phyloP scores from a whole-genome alignment of 2,888 invertebrate species.

The Ganaspis brasiliensis region DNA sequence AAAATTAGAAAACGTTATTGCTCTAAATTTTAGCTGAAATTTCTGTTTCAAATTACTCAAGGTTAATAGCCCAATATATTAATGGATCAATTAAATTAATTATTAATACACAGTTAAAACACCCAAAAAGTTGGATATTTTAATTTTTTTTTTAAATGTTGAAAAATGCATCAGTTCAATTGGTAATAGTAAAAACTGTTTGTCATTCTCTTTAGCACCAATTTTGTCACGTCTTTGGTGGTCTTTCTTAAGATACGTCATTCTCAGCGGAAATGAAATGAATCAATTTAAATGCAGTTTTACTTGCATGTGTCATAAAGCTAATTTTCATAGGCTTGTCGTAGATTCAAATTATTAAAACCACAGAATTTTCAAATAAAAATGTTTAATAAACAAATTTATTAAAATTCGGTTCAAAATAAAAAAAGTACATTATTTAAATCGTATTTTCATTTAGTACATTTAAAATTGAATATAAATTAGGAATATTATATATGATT shows the following conservation, averaged over 20 bases:
- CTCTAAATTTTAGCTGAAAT: too few relatives aligned
- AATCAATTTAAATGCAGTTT: slow-evolving; percentile 28
- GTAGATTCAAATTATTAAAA: background rate
- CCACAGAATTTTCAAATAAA: background rate
- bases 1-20: too few relatives aligned
- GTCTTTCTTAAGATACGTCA: slow-evolving; percentile 24
- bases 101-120: too few relatives aligned
- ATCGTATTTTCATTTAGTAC: too few relatives aligned
- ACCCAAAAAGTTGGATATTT: too few relatives aligned
- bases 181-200: background rate
- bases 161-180: background rate
- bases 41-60: too few relatives aligned
- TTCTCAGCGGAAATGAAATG: slow-evolving; percentile 6
- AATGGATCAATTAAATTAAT: too few relatives aligned
- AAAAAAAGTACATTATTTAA: too few relatives aligned
- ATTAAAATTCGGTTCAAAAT: background rate
- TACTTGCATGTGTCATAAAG: slow-evolving; percentile 13
- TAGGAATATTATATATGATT: too few relatives aligned
- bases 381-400: background rate
- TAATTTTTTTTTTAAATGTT: background rate
- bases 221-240: slow-evolving; percentile 8
- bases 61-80: too few relatives aligned
- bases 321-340: background rate
- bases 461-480: too few relatives aligned
- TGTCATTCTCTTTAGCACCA: background rate